Base-by-base conservation (phyloP, 2,113 vertebrate genomes). In the Pica pica region DNA sequence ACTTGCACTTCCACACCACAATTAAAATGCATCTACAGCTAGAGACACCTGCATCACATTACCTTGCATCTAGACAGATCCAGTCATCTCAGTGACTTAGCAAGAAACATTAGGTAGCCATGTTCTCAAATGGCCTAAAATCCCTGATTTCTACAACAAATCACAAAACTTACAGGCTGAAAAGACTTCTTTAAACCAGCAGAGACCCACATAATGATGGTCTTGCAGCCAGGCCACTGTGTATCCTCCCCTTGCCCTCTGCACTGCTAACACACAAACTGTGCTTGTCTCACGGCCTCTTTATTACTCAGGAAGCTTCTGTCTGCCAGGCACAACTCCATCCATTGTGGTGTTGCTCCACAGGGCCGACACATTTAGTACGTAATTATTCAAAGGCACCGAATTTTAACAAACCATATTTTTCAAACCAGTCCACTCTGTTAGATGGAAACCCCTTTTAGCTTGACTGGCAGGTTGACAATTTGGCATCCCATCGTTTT, bases 141-240 rank as follows among this genome's bases (percentile, higher is more conserved):
- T 8, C 63, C 22, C 31, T 28, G 20, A 50, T 7, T 10, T 30
- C n/a, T n/a, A 1, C 3, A 10, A 31, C 20, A 81, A 55, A 74
- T 22, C 50, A 35, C 26, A 16, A 33, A 42, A 37, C 12, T 27
- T 5, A 16, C 7, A 70, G 35, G 6, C 14, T 22, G 7, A 74
- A 64, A 74, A 50, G 6, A 1, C 5, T 21, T 24, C 9, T 56
- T 61, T 14, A 57, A 33, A 19, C 7, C 49, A 65, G 14, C 31
- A 55, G 16, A 73, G 4, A 42, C 13, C 1, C 33, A 20, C 0
- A 0, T 5, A 30, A 7, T 0, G 11, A 7, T 39, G 23, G 7
- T 15, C 31, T 35, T 16, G 18, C 24, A 42, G 31, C 42, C 31
- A 60, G 19, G 18, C 22, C 64, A 13, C 11, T 7, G 5, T 2